A percentile compares a stretch with the other conserved stretches of the same genome.
Evolutionary conservation across 2,888 invertebrate genomes (phyloP).

Genomic region (Calephelis perditalis): DNA sequence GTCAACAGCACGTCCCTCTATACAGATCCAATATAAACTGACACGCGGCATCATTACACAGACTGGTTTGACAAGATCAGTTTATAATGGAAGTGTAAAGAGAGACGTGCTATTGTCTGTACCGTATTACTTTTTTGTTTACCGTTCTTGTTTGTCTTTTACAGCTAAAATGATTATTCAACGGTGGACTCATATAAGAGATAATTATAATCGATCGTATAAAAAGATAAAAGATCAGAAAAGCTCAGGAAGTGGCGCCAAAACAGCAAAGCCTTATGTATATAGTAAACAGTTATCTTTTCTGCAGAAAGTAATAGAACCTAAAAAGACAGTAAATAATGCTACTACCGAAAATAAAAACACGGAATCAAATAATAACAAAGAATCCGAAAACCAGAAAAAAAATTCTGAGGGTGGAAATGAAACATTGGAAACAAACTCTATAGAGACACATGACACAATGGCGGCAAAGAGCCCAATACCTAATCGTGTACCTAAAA

Average conservation of each 20-base stretch:
- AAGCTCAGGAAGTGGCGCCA: slow-evolving; percentile 27
- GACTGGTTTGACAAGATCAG: no score
- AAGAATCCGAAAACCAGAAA: slow-evolving; percentile 25
- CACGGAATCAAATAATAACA: slow-evolving; percentile 23
- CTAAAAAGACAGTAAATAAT: slow-evolving; percentile 24
- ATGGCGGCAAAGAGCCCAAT: slow-evolving; percentile 24
- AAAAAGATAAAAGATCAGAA: slow-evolving; percentile 33
- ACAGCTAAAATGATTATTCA: slow-evolving; percentile 26
- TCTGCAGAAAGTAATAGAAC: slow-evolving; percentile 32
- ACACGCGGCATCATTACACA: no score
- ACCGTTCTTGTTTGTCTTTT: no score
- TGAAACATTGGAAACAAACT: slow-evolving; percentile 24
- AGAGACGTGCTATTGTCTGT: no score
- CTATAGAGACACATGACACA: slow-evolving; percentile 21
- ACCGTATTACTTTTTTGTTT: no score
- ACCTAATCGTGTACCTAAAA: slow-evolving; percentile 7
- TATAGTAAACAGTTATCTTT: slow-evolving; percentile 32
- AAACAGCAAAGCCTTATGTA: slow-evolving; percentile 32
- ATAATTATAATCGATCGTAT: slow-evolving; percentile 34
- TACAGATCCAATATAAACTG: no score
- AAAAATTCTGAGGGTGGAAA: slow-evolving; percentile 21
- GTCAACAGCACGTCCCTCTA: no score
- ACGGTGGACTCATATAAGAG: slow-evolving; percentile 34
- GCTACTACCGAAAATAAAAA: slow-evolving; percentile 20
- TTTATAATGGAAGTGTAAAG: no score